Conservation (phyloP, 53 echinoderm and acorn worm species). For the Echinometra lucunter region DNA sequence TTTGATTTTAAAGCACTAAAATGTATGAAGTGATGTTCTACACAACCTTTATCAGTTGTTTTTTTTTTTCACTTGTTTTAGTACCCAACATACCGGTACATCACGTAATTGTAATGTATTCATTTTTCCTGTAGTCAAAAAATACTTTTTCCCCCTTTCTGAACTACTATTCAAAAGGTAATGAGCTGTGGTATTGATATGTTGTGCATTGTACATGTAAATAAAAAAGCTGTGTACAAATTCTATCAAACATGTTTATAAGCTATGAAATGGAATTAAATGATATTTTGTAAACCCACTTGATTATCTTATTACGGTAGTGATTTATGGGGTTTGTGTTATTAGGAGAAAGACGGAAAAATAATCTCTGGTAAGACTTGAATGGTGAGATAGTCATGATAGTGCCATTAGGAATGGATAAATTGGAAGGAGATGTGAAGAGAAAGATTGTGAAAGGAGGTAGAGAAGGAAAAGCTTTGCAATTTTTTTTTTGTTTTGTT, state of each 20-base stretch:
- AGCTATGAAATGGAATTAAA: slow-evolving; percentile 40
- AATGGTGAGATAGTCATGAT: no score
- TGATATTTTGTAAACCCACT: slow-evolving; percentile 27
- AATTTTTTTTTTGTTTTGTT: no score
- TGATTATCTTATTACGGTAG: not conserved
- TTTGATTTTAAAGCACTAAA: not conserved
- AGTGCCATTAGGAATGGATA: not conserved
- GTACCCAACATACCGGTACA: not conserved
- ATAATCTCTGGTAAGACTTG: no score
- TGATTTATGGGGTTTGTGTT: not conserved
- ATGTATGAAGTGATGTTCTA: not conserved
- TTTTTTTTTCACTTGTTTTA: not conserved
- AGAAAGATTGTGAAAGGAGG: not conserved
- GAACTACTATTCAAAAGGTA: not conserved
- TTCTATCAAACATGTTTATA: slow-evolving; percentile 43
- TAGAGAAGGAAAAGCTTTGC: not conserved
- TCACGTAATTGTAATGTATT: not conserved
- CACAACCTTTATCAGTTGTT: not conserved
- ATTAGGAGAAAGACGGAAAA: not conserved
- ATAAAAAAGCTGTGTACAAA: slow-evolving; percentile 22
- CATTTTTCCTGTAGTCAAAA: not conserved
- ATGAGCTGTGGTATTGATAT: not conserved
- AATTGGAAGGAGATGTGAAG: not conserved
- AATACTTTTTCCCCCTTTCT: not conserved
- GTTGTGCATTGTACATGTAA: slow-evolving; percentile 31